Percentiles rank a stretch among this genome's conserved stretches.
Evolutionary conservation across 2,113 vertebrate genomes (phyloP).

Genomic region (Hippocampus zosterae): DNA sequence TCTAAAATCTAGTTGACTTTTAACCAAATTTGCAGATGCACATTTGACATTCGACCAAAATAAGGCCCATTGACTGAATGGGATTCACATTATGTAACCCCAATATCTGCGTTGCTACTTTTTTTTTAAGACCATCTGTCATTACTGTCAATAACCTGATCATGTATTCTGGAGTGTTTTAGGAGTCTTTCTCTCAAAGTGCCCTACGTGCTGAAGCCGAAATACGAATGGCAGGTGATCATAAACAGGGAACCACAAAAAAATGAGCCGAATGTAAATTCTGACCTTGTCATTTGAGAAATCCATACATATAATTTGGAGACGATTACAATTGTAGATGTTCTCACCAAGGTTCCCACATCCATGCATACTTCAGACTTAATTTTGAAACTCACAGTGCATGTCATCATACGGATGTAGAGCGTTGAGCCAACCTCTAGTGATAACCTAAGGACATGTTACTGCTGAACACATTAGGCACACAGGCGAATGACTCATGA

Average conservation of each 20-base stretch:
- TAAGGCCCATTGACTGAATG: background rate
- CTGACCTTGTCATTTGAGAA: background rate
- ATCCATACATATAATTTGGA: background rate
- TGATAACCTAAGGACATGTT: slow-evolving; percentile 12
- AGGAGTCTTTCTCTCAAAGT: background rate
- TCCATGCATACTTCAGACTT: background rate
- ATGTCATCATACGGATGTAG: background rate
- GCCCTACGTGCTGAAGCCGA: background rate
- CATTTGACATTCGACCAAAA: no score
- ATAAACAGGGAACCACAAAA: background rate
- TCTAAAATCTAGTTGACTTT: no score
- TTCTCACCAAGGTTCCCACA: background rate
- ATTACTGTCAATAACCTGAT: background rate
- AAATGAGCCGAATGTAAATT: background rate
- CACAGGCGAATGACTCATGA: slow-evolving; percentile 23
- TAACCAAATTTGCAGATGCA: no score
- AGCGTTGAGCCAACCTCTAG: slow-evolving; percentile 5
- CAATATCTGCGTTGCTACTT: background rate
- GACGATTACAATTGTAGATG: background rate
- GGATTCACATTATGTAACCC: background rate
- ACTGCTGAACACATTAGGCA: slow-evolving; percentile 18
- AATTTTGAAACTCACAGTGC: background rate
- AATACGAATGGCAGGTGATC: background rate
- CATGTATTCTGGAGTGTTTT: background rate
- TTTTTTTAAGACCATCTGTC: background rate